phyloP scores from a whole-genome alignment of 2,797 vertebrate species.

The Menidia menidia region DNA sequence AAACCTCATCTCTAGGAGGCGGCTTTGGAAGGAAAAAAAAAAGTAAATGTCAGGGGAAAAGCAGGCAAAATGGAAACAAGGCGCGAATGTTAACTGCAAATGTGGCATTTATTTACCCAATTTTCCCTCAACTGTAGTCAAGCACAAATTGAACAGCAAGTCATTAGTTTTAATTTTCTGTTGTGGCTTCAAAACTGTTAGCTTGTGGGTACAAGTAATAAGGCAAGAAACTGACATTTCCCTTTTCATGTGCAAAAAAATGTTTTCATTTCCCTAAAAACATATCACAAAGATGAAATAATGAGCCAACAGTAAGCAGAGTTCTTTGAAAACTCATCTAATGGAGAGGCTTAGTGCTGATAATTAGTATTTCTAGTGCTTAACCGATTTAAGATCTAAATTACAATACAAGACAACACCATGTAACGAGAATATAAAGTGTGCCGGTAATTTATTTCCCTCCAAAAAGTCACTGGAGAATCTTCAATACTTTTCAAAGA shows the following conservation, averaged over 20 bases:
- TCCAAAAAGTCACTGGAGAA: not conserved
- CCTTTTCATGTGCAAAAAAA: constrained; percentile 14
- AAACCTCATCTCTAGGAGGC: not conserved
- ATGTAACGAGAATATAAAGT: not conserved
- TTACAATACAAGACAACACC: constrained; percentile 3
- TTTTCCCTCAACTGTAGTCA: constrained; percentile 11
- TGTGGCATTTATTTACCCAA: constrained; percentile 17
- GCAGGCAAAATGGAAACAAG: not conserved
- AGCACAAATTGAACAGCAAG: constrained; percentile 38
- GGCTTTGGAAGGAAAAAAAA: not conserved
- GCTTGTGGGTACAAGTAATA: constrained; percentile 18
- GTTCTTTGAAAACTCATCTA: not conserved
- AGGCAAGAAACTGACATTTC: constrained; percentile 34
- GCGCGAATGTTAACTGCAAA: constrained; percentile 27
- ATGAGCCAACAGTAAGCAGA: not conserved
- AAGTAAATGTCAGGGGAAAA: not conserved
- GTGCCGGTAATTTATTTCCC: not conserved
- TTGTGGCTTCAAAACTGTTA: constrained; percentile 36
- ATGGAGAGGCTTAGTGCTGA: constrained; percentile 12
- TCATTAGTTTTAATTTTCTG: constrained; percentile 34
- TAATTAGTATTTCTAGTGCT: not conserved
- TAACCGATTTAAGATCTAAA: constrained; percentile 21
- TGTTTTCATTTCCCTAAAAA: constrained; percentile 23
- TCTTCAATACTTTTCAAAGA: constrained; percentile 12
- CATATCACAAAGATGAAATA: constrained; percentile 7